phyloP scores from a whole-genome alignment of 2,888 invertebrate species.

The Agrypnus murinus region DNA sequence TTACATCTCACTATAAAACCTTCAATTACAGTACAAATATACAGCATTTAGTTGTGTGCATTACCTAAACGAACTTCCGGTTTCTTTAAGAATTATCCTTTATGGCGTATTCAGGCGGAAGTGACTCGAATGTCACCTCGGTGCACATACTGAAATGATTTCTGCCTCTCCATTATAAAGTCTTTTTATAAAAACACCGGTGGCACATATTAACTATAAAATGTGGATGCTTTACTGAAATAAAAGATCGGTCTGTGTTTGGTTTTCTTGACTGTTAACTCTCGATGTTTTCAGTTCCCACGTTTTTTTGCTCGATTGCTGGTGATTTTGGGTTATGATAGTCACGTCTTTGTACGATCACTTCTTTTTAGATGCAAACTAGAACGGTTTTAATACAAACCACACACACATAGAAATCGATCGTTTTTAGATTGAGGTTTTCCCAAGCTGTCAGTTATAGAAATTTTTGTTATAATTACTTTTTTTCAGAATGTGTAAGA shows the following conservation, averaged over 20 bases:
- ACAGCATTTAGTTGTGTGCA: slow-evolving; percentile 32
- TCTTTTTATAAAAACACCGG: slow-evolving; percentile 41
- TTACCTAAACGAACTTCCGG: slow-evolving; percentile 47
- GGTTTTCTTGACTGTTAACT: slow-evolving; percentile 54
- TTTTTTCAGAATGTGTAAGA: not conserved
- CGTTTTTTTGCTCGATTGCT: slow-evolving; percentile 63
- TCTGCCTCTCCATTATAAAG: slow-evolving; percentile 60
- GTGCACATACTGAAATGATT: slow-evolving; percentile 64
- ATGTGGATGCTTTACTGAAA: slow-evolving; percentile 57
- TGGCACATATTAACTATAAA: slow-evolving; percentile 55
- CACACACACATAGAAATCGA: slow-evolving; percentile 22
- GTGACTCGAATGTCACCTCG: slow-evolving; percentile 68
- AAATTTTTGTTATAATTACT: slow-evolving; percentile 17
- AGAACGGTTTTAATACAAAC: slow-evolving; percentile 33
- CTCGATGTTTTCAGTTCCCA: slow-evolving; percentile 58
- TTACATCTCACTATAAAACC: slow-evolving; percentile 24
- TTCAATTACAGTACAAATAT: slow-evolving; percentile 32
- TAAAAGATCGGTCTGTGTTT: slow-evolving; percentile 60
- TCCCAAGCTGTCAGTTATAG: slow-evolving; percentile 36
- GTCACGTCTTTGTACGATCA: slow-evolving; percentile 60
- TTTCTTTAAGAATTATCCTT: slow-evolving; percentile 56
- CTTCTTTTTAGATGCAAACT: slow-evolving; percentile 45
- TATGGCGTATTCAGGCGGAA: slow-evolving; percentile 66
- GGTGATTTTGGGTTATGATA: slow-evolving; percentile 64
- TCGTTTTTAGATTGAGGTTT: slow-evolving; percentile 34